These are phyloP conservation scores for Schlechtendalia chinensis DNA, from an alignment of 1,140 invertebrate species.

Conservation along the genomic window DNA sequence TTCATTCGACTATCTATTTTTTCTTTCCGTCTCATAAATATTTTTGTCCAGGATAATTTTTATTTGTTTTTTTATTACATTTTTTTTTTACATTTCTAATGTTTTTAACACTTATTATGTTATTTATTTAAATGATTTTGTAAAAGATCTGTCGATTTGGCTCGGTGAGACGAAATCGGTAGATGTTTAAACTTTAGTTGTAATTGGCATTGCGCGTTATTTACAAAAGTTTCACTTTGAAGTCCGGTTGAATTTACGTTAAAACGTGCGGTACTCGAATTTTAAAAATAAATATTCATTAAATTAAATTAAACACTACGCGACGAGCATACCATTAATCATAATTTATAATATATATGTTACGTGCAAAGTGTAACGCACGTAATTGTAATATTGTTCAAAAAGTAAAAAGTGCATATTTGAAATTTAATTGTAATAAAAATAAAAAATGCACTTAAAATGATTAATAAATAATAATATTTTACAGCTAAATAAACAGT, in stretches of 20 bases:
- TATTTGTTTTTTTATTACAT: no score
- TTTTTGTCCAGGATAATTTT: no score
- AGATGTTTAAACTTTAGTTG: background rate
- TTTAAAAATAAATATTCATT: slow-evolving; percentile 7
- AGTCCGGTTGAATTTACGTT: slow-evolving; percentile 6
- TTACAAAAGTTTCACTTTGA: slow-evolving; percentile 19
- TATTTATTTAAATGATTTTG: no score
- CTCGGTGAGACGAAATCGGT: background rate
- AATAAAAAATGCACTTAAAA: background rate
- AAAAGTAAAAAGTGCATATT: background rate
- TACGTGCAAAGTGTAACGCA: no score
- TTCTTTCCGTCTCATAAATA: no score
- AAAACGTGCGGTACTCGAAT: background rate
- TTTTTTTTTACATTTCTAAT: no score
- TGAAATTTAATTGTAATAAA: background rate
- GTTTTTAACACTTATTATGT: no score
- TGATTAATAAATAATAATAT: background rate
- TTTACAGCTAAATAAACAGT: background rate
- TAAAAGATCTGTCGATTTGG: background rate
- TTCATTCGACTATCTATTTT: no score
- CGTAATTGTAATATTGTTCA: background rate
- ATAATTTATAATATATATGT: no score
- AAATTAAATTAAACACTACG: background rate
- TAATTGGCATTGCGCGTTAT: slow-evolving; percentile 15
- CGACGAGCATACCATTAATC: no score